A percentile compares a stretch with the other conserved stretches of the same genome.
Evolutionary conservation across 2,888 invertebrate species (phyloP).

Genomic region (Megalurothrips usitatus): DNA sequence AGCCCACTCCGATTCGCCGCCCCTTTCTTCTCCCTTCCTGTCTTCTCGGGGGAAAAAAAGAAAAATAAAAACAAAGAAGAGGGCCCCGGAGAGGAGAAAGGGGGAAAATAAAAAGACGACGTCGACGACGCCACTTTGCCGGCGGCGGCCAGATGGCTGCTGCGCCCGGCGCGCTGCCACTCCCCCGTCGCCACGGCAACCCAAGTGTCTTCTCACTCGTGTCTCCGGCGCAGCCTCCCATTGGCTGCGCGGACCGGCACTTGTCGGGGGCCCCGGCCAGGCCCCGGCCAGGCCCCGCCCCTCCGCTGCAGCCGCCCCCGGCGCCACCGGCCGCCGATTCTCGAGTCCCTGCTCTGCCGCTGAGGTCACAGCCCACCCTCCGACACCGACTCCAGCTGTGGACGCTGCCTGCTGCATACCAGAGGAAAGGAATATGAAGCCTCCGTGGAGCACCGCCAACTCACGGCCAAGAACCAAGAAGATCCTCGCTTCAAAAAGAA

Average conservation of each 20-base stretch:
- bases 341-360: too few relatives aligned
- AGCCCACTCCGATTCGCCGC: too few relatives aligned
- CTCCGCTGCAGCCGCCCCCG: not conserved
- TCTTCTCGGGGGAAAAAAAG: not conserved
- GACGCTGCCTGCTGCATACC: too few relatives aligned
- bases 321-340: not conserved
- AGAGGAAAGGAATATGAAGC: too few relatives aligned
- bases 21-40: too few relatives aligned
- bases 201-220: slow-evolving; percentile 17
- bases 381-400: too few relatives aligned
- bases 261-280: not conserved
- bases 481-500: too few relatives aligned
- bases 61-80: not conserved
- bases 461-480: too few relatives aligned
- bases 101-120: not conserved
- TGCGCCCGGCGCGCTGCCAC: not conserved
- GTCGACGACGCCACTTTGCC: too few relatives aligned
- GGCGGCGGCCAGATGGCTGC: not conserved
- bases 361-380: too few relatives aligned
- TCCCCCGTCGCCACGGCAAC: slow-evolving; percentile 5
- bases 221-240: not conserved
- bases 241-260: not conserved
- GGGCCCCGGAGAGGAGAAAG: not conserved
- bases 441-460: too few relatives aligned
- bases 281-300: not conserved